Base-by-base conservation (phyloP, 2,113 vertebrate species). In the Cottus gobio region DNA sequence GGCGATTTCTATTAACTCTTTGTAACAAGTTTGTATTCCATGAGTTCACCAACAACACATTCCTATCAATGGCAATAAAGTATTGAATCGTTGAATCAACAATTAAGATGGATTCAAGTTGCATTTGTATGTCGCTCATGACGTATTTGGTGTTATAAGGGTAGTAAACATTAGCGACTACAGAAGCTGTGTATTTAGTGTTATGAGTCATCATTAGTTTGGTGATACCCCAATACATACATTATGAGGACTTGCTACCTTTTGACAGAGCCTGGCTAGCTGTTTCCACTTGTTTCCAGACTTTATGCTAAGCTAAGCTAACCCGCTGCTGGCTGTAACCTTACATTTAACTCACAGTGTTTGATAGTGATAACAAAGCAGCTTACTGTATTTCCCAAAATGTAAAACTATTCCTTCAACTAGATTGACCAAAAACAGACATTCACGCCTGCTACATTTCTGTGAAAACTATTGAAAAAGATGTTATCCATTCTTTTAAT, bases 251-350 rank as follows among this genome's bases (percentile, higher is more conserved):
- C n/a, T 26, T 37, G 22, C 54, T 2, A 52, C 16, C 52, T 20
- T 7, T 3, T 0, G 6, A 67, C 16, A 11, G 65, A 63, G 36
- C 15, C 24, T 2, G n/a, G 37, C 37, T 64, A 42, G 62, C 22
- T 22, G 3, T 42, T 64, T 64, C 36, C 60, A 16, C 57, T 31
- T 24, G 34, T 22, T 68, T 24, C 3, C 34, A 30, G 10, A 31
- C 16, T 56, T 57, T 58, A 57, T 58, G 69, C 69, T 58, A 44
- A 44, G 36, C 69, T 71, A 58, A 42, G 67, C 22, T 50, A 58
- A 50, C 20, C 28, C 0, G 46, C 39, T n/a, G 39, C 37, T 44
- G 52, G 16, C 22, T 26, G 7, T 37, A 15, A 30, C 30, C 11
- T 52, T 5, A 37, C 4, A 52, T 54, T 36, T 48, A 69, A 69